Percentiles rank a stretch among this genome's conserved stretches.
These are phyloP conservation scores for Chlamydotis undulata DNA, from an alignment of 2,113 vertebrate species.

Conservation along the genomic window DNA sequence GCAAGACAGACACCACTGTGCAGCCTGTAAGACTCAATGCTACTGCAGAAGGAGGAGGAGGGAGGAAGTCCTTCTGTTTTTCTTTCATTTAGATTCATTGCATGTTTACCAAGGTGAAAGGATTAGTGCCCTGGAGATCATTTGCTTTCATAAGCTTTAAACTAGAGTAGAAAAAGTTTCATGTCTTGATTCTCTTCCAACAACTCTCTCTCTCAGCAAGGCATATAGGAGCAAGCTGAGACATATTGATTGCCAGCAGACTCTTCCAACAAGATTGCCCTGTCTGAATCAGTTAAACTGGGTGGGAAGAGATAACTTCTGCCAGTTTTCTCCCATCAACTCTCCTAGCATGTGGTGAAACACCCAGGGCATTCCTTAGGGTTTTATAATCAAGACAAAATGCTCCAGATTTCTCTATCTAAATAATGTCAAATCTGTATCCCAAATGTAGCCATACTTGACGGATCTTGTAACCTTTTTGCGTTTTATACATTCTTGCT, in stretches of 20 bases:
- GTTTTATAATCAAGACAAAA: slow-evolving; percentile 62
- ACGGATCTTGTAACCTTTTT: neutral
- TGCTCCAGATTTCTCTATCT: slow-evolving; percentile 60
- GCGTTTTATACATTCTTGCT: slow-evolving; percentile 35
- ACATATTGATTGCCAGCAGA: slow-evolving; percentile 75
- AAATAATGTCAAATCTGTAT: slow-evolving; percentile 22
- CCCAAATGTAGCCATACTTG: slow-evolving; percentile 21
- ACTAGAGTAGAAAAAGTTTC: slow-evolving; percentile 73
- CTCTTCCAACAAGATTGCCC: slow-evolving; percentile 70
- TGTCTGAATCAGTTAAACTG: slow-evolving; percentile 75
- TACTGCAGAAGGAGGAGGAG: neutral
- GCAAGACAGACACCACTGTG: neutral
- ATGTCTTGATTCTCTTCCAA: slow-evolving; percentile 75
- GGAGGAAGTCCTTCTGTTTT: slow-evolving; percentile 26
- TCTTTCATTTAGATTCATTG: slow-evolving; percentile 63
- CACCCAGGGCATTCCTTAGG: slow-evolving; percentile 37
- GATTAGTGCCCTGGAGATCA: slow-evolving; percentile 75
- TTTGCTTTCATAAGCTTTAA: slow-evolving; percentile 78
- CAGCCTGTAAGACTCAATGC: slow-evolving; percentile 4
- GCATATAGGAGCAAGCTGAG: slow-evolving; percentile 74
- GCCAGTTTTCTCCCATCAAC: slow-evolving; percentile 64
- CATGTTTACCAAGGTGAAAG: slow-evolving; percentile 74
- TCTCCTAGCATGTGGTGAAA: slow-evolving; percentile 46
- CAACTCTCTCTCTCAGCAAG: slow-evolving; percentile 63
- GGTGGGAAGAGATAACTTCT: slow-evolving; percentile 68